These are phyloP conservation scores for Dryadula phaetusa DNA, from an alignment of 2,888 invertebrate species.

Conservation along the genomic window DNA sequence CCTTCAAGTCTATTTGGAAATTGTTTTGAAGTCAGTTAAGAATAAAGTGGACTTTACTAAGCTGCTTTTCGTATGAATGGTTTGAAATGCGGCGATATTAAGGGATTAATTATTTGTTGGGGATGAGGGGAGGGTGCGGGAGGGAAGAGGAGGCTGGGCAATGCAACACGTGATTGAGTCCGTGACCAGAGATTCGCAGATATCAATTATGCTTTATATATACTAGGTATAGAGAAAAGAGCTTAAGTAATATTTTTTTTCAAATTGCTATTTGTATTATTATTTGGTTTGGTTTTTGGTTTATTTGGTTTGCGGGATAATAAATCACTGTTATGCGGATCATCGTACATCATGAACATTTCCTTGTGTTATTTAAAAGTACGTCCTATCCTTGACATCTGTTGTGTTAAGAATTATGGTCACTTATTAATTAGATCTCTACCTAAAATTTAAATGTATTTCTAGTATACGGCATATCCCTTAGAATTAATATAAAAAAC, in stretches of 20 bases:
- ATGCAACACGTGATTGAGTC: conserved; percentile 15
- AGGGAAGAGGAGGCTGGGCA: background rate
- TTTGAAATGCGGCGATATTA: conserved; percentile 29
- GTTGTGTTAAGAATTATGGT: too few relatives aligned
- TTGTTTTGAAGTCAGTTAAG: conserved; percentile 21
- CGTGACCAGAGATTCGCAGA: conserved; percentile 4
- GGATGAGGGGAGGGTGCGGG: background rate
- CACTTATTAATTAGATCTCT: too few relatives aligned
- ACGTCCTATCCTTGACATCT: too few relatives aligned
- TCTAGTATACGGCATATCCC: too few relatives aligned
- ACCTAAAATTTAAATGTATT: too few relatives aligned
- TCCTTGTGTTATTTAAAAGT: background rate
- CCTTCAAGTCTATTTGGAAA: conserved; percentile 12
- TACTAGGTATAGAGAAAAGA: background rate
- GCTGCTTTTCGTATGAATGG: conserved; percentile 33
- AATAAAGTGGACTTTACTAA: conserved; percentile 29
- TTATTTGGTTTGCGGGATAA: background rate
- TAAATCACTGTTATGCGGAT: background rate
- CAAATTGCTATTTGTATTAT: background rate
- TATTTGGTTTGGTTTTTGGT: too few relatives aligned
- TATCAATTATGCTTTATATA: background rate
- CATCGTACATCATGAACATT: background rate
- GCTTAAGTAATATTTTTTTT: background rate
- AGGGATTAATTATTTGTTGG: conserved; percentile 34
- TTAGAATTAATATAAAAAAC: too few relatives aligned